Percentiles rank a stretch among this genome's conserved stretches.
phyloP scores from a whole-genome alignment of 2,797 vertebrate species.

The Lerista edwardsae region DNA sequence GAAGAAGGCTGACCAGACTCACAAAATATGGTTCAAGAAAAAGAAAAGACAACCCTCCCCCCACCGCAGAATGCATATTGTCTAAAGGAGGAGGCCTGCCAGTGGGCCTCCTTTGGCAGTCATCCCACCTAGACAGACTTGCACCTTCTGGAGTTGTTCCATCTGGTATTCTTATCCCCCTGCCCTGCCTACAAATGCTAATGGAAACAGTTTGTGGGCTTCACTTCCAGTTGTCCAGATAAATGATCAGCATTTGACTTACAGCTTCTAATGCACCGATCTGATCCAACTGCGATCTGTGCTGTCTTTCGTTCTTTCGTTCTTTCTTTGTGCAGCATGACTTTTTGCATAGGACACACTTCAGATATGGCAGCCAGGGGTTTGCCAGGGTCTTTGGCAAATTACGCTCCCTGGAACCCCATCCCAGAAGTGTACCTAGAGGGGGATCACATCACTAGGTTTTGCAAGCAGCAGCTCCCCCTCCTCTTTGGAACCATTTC shows the following conservation, averaged over 20 bases:
- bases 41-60: not conserved
- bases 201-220: constrained; percentile 5
- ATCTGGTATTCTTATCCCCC: not conserved
- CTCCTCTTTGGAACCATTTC: too few relatives aligned
- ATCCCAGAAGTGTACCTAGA: too few relatives aligned
- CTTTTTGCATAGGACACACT: not conserved
- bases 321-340: constrained; percentile 39
- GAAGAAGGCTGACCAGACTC: not conserved
- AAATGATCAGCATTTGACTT: constrained; percentile 45
- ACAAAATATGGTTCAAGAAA: not conserved
- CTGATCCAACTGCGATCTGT: constrained; percentile 8
- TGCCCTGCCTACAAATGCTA: not conserved
- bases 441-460: too few relatives aligned
- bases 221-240: constrained; percentile 36
- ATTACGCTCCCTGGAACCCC: too few relatives aligned
- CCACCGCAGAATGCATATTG: not conserved
- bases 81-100: not conserved
- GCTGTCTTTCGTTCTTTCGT: accelerated
- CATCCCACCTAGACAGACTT: not conserved
- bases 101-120: not conserved
- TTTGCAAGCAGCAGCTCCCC: too few relatives aligned
- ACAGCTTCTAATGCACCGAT: constrained; percentile 9
- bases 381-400: too few relatives aligned
- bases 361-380: not conserved
- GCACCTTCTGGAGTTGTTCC: constrained; percentile 10